Conservation (phyloP, 1,140 invertebrate species). For the Drosophila kurseongensis region DNA sequence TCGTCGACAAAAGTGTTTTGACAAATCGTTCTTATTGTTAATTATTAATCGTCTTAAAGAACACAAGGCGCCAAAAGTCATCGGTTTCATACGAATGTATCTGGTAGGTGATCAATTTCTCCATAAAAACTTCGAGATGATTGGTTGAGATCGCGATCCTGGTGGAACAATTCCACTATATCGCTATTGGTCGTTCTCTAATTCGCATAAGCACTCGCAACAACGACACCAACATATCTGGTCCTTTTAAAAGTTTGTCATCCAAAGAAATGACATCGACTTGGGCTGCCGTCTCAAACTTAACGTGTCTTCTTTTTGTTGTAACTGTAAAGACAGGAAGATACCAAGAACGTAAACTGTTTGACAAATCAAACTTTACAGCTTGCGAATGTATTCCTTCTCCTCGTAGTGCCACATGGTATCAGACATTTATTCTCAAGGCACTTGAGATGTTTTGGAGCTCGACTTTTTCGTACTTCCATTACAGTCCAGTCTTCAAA, state of each 20-base stretch:
- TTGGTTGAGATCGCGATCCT: not conserved
- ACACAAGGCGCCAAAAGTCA: not conserved
- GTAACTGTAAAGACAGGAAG: too few relatives aligned
- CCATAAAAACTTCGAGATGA: not conserved
- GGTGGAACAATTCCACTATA: not conserved
- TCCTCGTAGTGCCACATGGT: too few relatives aligned
- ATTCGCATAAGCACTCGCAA: not conserved
- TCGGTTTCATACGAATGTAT: conserved; percentile 1
- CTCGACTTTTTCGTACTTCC: not conserved
- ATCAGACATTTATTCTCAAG: too few relatives aligned
- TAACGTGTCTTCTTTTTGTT: not conserved
- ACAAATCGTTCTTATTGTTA: too few relatives aligned
- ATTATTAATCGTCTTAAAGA: too few relatives aligned
- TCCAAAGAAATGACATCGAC: not conserved
- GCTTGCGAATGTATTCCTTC: too few relatives aligned
- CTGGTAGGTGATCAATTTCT: not conserved
- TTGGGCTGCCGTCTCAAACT: not conserved
- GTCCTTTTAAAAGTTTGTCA: not conserved
- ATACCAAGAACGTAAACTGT: too few relatives aligned
- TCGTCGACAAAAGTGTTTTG: too few relatives aligned
- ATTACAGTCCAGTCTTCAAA: too few relatives aligned
- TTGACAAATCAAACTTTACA: too few relatives aligned
- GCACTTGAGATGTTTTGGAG: not conserved
- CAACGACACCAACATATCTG: not conserved
- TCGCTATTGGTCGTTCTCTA: not conserved